Evolutionary conservation across 2,888 invertebrate species (phyloP), one percentile per base, ranked within the genome.

Genomic region (Agrilus mali): DNA sequence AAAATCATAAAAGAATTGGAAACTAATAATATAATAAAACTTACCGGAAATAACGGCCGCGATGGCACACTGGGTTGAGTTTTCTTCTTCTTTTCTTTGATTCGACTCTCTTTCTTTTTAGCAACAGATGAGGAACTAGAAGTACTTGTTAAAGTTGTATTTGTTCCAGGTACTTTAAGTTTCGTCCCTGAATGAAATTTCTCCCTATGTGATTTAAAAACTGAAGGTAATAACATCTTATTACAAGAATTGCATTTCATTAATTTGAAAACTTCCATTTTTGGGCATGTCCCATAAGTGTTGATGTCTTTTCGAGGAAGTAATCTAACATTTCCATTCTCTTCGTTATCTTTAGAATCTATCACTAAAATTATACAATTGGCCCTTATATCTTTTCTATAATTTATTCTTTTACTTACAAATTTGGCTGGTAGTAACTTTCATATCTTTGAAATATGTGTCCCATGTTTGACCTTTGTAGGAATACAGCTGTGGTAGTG

Each of bases 271-370:
- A 55, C 55, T 46, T 65, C 65, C 56, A 63, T 56, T 53, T 63
- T 62, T 6, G 66, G 65, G 45, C 59, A 61, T 7, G 53, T 55
- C 20, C 66, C 65, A 52, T 62, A 65, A 32, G 65, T 46, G 27
- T 53, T 53, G 46, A 61, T 57, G 52, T 63, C 61, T 49, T 60
- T 53, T 43, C 65, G 55, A 36, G 63, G 64, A 41, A 66, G 54
- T 38, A 61, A 42, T 33, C 51, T 48, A 32, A 51, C 49, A 37
- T 44, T 45, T 13, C 40, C 38, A 45, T 46, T 35, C 12, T 42
- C 36, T 15, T 38, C 31, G 27, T 35, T 41, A 8, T 40, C 39
- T 22, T 33, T 35, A 38, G 31, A 36, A 22, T 46, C 44, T 40
- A 42, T 27, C 32, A 45, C 15, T 38, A 43, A 35, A 35, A 35